Evolutionary conservation across 2,888 invertebrate species (phyloP), one percentile per base, ranked within the genome.

Genomic region (Clostera curtula): DNA sequence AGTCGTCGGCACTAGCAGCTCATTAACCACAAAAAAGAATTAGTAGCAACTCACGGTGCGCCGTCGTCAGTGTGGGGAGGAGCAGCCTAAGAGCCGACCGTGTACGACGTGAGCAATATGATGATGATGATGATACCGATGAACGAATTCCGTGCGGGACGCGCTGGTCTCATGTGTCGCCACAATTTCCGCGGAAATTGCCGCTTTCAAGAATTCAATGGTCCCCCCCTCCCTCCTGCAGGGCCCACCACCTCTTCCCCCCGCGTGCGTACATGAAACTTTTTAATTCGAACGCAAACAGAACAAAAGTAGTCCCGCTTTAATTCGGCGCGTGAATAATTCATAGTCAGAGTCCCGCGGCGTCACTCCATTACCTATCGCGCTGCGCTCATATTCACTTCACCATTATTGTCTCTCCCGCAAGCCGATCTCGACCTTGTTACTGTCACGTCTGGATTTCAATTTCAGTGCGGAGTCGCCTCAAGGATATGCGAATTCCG

Each of bases 321-420:
- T 56, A 56, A 62, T 62, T 57, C 55, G 41, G 58, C 53, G 49
- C 50, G 46, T 55, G 55, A 59, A 64, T 62, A 56, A 62, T 64
- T 64, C 58, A 64, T 60, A 56, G 42, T 43, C 43, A 49, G n/a
- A n/a, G n/a, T n/a, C 39, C 48, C 43, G 44, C 44, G 38, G 49
- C 52, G 54, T 59, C 56, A 62, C 62, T 54, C 56, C 60, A 58
- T 63, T 60, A 62, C 47, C 45, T 39, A 36, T 30, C 33, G 42
- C 48, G 55, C 53, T 58, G 42, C 48, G 55, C 53, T 58, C 52
- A 54, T 61, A 63, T 59, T 61, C 63, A 51, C 53, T 50, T 46
- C 44, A 38, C 46, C 46, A 48, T 55, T 46, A 53, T 48, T 45
- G 38, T 45, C 31, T 31, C 32, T 36, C 31, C 24, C 27, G 19